Conservation (phyloP, 2,888 invertebrate species). For the Nycteola revayana region DNA sequence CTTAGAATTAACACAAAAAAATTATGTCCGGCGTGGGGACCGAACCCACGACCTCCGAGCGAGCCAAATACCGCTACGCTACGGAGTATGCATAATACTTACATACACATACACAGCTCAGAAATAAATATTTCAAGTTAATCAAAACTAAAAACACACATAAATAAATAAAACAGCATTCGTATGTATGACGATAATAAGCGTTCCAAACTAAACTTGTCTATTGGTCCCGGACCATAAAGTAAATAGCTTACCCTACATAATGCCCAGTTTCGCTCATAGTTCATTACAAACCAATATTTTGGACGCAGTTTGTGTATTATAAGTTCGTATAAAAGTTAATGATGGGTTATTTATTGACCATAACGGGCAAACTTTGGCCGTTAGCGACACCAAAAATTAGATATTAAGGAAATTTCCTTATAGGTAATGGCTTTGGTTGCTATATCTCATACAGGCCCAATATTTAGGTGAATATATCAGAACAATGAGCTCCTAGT, state of each 20-base stretch:
- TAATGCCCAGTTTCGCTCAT: conserved; percentile 5
- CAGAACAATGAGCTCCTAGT: no score
- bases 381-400: conserved; percentile 52
- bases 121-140: no score
- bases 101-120: no score
- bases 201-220: conserved; percentile 1
- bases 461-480: conserved; percentile 28
- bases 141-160: no score
- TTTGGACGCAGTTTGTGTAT: conserved; percentile 23
- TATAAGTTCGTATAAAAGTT: conserved; percentile 31
- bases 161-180: no score
- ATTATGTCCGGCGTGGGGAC: no score
- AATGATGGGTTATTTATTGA: conserved; percentile 49
- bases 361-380: conserved; percentile 49
- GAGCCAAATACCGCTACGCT: no score
- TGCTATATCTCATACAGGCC: conserved; percentile 22
- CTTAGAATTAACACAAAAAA: no score
- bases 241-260: conserved; percentile 6
- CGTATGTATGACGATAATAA: not conserved
- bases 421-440: conserved; percentile 29
- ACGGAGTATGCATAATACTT: no score
- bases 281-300: conserved; percentile 22
- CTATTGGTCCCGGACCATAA: conserved; percentile 10
- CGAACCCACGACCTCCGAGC: no score
- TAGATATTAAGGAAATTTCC: conserved; percentile 49